These are phyloP conservation scores for Drymonia ruficornis DNA, from an alignment of 2,888 invertebrate genomes.

Conservation along the genomic window DNA sequence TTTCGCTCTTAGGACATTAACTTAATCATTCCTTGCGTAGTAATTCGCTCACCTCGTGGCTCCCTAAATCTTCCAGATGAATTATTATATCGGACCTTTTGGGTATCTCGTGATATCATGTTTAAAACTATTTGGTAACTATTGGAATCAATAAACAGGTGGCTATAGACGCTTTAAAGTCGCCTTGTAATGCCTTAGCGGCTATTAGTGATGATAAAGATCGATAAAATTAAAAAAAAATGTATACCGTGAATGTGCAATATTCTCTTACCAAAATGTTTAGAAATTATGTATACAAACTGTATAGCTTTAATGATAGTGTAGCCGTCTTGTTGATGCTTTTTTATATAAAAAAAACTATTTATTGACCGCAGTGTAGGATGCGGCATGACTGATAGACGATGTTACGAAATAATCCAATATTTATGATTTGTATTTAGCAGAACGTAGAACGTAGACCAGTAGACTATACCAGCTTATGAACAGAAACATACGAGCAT, in stretches of 20 bases:
- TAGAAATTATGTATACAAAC: slow-evolving; percentile 83
- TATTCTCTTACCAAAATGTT: slow-evolving; percentile 81
- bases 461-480: slow-evolving; percentile 69
- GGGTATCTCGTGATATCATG: slow-evolving; percentile 41
- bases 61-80: slow-evolving; percentile 39
- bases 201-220: slow-evolving; percentile 55
- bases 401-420: slow-evolving; percentile 78
- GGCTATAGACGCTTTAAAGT: slow-evolving; percentile 61
- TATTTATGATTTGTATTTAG: slow-evolving; percentile 76
- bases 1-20: slow-evolving; percentile 7
- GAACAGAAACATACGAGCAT: slow-evolving; percentile 68
- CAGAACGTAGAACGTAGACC: slow-evolving; percentile 56
- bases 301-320: slow-evolving; percentile 81
- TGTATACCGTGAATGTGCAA: slow-evolving; percentile 74
- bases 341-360: slow-evolving; percentile 77
- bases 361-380: slow-evolving; percentile 78
- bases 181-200: slow-evolving; percentile 73
- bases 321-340: slow-evolving; percentile 83
- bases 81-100: slow-evolving; percentile 25
- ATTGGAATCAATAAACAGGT: slow-evolving; percentile 40
- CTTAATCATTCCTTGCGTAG: slow-evolving; percentile 10
- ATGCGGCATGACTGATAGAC: slow-evolving; percentile 79
- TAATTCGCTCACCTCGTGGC: slow-evolving; percentile 16
- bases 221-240: slow-evolving; percentile 45
- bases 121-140: slow-evolving; percentile 28